These are phyloP conservation scores for Trissoscelio sp. DNA, from an alignment of 2,888 invertebrate species.

Conservation along the genomic window DNA sequence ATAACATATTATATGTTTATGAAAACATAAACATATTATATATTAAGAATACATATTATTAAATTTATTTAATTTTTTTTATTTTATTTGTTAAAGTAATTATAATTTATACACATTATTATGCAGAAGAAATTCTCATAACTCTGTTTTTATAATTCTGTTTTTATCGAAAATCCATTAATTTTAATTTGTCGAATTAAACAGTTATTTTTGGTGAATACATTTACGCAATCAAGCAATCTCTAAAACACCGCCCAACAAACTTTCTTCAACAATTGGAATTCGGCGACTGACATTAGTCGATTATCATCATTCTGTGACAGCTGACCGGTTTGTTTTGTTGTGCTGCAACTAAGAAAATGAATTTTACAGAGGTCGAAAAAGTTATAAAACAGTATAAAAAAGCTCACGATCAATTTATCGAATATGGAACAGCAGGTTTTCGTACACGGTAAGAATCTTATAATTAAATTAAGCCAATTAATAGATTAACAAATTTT, in stretches of 20 bases:
- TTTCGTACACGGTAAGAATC: constrained; percentile 90
- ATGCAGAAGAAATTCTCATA: no score
- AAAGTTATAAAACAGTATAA: constrained; percentile 40
- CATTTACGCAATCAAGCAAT: no score
- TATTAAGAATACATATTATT: no score
- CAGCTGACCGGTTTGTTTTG: constrained; percentile 27
- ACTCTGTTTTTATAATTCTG: no score
- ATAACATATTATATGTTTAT: no score
- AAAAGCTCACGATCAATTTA: constrained; percentile 73
- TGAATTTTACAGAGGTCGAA: constrained; percentile 58
- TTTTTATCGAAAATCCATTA: no score
- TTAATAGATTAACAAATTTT: neutral
- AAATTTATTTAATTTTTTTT: no score
- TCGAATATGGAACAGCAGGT: constrained; percentile 94
- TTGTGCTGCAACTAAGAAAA: neutral
- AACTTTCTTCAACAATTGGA: constrained; percentile 1
- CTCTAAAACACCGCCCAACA: neutral
- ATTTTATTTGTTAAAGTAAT: no score
- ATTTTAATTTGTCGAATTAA: no score
- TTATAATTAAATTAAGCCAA: constrained; percentile 1
- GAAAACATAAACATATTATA: no score
- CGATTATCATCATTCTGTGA: neutral
- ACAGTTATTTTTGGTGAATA: no score
- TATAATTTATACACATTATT: no score
- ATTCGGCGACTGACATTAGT: neutral